Percentiles rank a stretch among this genome's conserved stretches.
phyloP scores from a whole-genome alignment of 2,113 vertebrate species.

The Psettodes erumei region DNA sequence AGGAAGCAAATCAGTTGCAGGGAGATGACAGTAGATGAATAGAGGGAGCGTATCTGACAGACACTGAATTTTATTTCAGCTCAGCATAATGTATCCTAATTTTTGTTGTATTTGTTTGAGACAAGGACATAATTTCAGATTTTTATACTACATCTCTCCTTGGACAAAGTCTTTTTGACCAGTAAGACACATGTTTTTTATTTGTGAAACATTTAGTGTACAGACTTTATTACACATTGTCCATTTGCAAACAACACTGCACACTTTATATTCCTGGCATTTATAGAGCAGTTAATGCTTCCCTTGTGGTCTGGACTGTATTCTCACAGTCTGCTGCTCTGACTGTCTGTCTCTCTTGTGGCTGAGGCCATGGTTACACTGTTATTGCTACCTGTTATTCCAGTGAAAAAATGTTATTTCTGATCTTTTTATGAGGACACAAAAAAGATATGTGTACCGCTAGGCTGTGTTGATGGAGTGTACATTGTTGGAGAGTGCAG shows the following conservation, averaged over 20 bases:
- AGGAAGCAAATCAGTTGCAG: slow-evolving; percentile 69
- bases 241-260: slow-evolving; percentile 22
- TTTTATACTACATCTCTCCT: background rate
- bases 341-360: slow-evolving; percentile 60
- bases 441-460: slow-evolving; percentile 29
- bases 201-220: background rate
- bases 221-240: background rate
- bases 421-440: slow-evolving; percentile 50
- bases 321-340: slow-evolving; percentile 57
- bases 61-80: slow-evolving; percentile 12
- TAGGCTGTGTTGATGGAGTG: slow-evolving; percentile 19
- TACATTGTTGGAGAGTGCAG: background rate
- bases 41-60: slow-evolving; percentile 31
- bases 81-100: background rate
- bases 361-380: slow-evolving; percentile 55
- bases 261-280: slow-evolving; percentile 52
- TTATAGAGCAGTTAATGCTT: slow-evolving; percentile 56
- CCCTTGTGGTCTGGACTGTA: slow-evolving; percentile 68
- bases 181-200: background rate
- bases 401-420: slow-evolving; percentile 68
- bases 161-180: background rate
- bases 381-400: slow-evolving; percentile 76
- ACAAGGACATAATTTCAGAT: background rate
- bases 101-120: too few relatives aligned
- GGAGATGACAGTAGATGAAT: slow-evolving; percentile 73